Percentiles rank a stretch among this genome's conserved stretches.
These are phyloP conservation scores for Parelbella ahira DNA, from an alignment of 2,888 invertebrate species.

Conservation along the genomic window DNA sequence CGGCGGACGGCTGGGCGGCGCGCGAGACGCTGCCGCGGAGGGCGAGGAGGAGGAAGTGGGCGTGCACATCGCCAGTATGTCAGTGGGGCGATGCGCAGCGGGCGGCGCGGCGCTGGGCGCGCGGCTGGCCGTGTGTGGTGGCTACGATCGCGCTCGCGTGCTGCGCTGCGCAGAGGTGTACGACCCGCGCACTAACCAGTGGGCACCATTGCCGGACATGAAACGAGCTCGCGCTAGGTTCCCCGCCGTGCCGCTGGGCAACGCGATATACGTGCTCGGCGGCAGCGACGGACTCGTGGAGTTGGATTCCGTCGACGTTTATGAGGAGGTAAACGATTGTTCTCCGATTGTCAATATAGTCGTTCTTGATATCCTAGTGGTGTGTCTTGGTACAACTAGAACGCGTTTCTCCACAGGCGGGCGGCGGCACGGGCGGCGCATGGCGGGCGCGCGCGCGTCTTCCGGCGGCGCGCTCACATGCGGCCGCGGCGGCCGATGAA, in stretches of 20 bases:
- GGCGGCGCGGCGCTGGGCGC: slow-evolving; percentile 86
- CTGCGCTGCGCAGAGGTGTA: slow-evolving; percentile 88
- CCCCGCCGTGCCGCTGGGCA: slow-evolving; percentile 84
- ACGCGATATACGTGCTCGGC: slow-evolving; percentile 87
- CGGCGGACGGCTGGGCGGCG: slow-evolving; percentile 83
- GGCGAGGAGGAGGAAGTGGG: slow-evolving; percentile 84
- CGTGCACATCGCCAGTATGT: slow-evolving; percentile 78
- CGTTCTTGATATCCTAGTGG: no score
- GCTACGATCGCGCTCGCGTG: slow-evolving; percentile 91
- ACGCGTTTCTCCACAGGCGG: no score
- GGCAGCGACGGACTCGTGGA: slow-evolving; percentile 92
- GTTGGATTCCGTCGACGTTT: slow-evolving; percentile 79
- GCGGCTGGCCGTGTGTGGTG: slow-evolving; percentile 88
- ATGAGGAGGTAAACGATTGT: slow-evolving; percentile 32
- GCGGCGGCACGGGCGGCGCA: no score
- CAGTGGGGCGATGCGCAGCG: slow-evolving; percentile 83
- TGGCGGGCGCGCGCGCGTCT: slow-evolving; percentile 39
- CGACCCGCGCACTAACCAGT: slow-evolving; percentile 84
- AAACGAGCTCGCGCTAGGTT: slow-evolving; percentile 88
- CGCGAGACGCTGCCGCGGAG: slow-evolving; percentile 83
- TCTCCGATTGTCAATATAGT: no score
- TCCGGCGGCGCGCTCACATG: slow-evolving; percentile 84
- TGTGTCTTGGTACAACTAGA: no score
- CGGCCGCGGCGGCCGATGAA: slow-evolving; percentile 85
- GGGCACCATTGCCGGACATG: slow-evolving; percentile 86